Evolutionary conservation across 2,797 vertebrate genomes (phyloP).

Genomic region (Emydoidea blandingii): DNA sequence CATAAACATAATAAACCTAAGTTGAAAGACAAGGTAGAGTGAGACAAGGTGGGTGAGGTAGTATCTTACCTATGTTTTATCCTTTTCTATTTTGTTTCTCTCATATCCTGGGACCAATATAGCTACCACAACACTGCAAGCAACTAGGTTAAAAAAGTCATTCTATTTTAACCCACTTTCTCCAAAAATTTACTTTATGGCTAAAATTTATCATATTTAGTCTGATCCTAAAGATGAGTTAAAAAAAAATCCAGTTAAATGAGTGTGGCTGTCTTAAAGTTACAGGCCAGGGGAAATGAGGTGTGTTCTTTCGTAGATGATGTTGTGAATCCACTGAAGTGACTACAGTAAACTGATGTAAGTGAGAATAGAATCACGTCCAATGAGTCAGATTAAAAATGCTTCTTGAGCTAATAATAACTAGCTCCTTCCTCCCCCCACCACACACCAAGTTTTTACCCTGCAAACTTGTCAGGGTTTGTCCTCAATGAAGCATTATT

Average conservation of each 20-base stretch:
- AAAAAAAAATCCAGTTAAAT: background rate
- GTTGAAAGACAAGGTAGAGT: background rate
- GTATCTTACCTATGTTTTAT: too few species aligned
- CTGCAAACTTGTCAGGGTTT: fast-evolving
- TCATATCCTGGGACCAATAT: background rate
- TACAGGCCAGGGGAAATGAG: background rate
- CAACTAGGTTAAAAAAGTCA: background rate
- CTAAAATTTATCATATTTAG: conserved; percentile 38
- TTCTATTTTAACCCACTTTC: conserved; percentile 14
- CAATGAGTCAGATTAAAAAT: background rate
- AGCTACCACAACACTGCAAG: background rate
- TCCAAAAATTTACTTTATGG: conserved; percentile 12
- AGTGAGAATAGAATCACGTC: background rate
- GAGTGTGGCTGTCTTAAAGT: background rate
- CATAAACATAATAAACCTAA: conserved; percentile 25
- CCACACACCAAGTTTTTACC: background rate
- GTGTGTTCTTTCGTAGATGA: background rate
- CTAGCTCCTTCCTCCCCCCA: background rate
- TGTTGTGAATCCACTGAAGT: background rate
- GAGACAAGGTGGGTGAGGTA: background rate
- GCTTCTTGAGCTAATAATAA: background rate
- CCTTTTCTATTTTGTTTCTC: background rate
- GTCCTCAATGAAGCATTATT: fast-evolving
- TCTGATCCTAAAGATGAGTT: conserved; percentile 21
- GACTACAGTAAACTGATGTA: background rate